phyloP scores from a whole-genome alignment of 2,113 vertebrate species.

The Ginglymostoma cirratum region DNA sequence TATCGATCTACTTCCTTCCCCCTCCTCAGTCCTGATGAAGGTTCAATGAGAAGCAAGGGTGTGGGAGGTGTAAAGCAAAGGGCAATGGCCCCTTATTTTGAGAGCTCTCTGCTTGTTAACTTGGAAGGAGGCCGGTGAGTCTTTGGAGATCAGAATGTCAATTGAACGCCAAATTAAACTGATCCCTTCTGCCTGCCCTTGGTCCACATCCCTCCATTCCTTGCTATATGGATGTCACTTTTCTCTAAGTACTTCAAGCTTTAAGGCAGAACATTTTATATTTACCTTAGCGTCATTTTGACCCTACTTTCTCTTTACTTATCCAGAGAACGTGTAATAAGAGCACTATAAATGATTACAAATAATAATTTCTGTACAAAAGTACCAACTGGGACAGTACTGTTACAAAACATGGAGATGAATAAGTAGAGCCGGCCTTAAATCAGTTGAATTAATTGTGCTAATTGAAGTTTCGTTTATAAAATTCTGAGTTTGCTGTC shows the following conservation, averaged over 20 bases:
- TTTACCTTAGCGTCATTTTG: not conserved
- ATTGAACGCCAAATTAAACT: no score
- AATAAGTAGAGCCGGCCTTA: constrained; percentile 41
- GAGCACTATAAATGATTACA: constrained; percentile 44
- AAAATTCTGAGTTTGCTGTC: constrained; percentile 45
- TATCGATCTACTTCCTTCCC: no score
- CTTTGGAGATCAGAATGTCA: no score
- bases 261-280: not conserved
- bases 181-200: no score
- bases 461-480: constrained; percentile 47
- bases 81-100: no score
- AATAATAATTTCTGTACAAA: constrained; percentile 41
- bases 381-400: constrained; percentile 45
- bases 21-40: no score
- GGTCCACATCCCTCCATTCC: no score
- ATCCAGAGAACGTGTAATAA: constrained; percentile 20
- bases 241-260: not conserved
- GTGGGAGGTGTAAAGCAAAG: no score
- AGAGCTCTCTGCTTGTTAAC: no score
- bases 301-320: not conserved
- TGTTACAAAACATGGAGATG: constrained; percentile 42
- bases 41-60: no score
- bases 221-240: not conserved
- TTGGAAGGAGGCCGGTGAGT: no score
- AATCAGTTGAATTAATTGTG: constrained; percentile 48